A percentile compares a stretch with the other conserved stretches of the same genome.
phyloP scores from a whole-genome alignment of 2,888 invertebrate species.

The Parnassius mnemosyne region DNA sequence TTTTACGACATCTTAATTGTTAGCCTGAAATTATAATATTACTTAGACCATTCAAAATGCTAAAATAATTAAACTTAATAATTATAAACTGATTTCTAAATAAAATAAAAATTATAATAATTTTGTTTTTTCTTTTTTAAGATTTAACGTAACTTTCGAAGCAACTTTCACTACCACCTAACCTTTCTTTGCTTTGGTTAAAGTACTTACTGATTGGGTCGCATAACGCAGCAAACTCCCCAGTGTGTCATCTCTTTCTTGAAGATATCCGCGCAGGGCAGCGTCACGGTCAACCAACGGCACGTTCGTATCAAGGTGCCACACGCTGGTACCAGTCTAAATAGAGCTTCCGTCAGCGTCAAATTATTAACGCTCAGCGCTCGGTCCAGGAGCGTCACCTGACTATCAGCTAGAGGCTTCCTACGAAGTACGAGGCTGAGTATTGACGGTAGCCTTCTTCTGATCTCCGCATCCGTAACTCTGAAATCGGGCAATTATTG shows the following conservation, averaged over 20 bases:
- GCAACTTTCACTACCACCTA: no score
- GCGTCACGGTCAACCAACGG: conserved; percentile 44
- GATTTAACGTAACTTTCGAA: no score
- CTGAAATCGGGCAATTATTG: not conserved
- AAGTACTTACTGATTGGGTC: conserved; percentile 44
- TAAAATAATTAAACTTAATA: no score
- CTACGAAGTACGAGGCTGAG: conserved; percentile 44
- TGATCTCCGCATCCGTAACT: conserved; percentile 29
- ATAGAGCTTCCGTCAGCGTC: conserved; percentile 46
- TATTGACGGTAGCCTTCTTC: conserved; percentile 37
- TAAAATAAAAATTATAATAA: no score
- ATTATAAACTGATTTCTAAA: no score
- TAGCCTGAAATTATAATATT: no score
- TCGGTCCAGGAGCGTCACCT: conserved; percentile 43
- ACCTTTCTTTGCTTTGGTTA: not conserved
- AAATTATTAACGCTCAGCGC: conserved; percentile 42
- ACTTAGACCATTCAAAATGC: no score
- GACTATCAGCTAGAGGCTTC: conserved; percentile 35
- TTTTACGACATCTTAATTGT: no score
- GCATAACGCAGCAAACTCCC: conserved; percentile 60
- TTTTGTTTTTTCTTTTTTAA: no score
- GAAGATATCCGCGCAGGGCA: conserved; percentile 53
- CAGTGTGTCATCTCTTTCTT: conserved; percentile 46
- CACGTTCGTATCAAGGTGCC: conserved; percentile 43
- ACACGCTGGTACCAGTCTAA: conserved; percentile 47